Percentiles rank a stretch among this genome's conserved stretches.
phyloP scores from a whole-genome alignment of 2,888 invertebrate genomes.

The Liodrosophila aerea region DNA sequence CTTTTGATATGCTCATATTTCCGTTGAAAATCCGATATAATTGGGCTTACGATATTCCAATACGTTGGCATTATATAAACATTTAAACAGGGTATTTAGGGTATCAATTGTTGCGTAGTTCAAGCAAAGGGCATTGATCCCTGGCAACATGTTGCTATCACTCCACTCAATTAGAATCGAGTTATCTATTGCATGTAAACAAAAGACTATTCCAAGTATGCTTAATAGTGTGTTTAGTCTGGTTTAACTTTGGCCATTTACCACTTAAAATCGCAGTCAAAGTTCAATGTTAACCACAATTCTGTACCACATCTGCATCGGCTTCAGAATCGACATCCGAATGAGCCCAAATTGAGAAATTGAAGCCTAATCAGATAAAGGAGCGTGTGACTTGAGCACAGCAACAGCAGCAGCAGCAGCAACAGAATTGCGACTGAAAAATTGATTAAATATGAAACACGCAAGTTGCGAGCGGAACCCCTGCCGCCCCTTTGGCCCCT shows the following conservation, averaged over 20 bases:
- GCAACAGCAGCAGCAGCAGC: slow-evolving; percentile 21
- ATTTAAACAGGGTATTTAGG: too few relatives aligned
- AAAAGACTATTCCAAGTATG: too few relatives aligned
- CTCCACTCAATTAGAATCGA: too few relatives aligned
- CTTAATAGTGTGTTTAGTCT: too few relatives aligned
- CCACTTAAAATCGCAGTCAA: slow-evolving; percentile 16
- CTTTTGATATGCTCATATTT: too few relatives aligned
- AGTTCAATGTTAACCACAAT: slow-evolving; percentile 71
- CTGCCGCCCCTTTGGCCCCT: slow-evolving; percentile 2
- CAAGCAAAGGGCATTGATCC: too few relatives aligned
- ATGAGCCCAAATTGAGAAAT: slow-evolving; percentile 74
- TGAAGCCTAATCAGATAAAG: slow-evolving; percentile 75
- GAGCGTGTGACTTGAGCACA: slow-evolving; percentile 56
- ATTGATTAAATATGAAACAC: slow-evolving; percentile 79
- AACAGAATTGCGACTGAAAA: slow-evolving; percentile 50
- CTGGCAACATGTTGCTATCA: too few relatives aligned
- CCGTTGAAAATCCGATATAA: too few relatives aligned
- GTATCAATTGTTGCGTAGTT: too few relatives aligned
- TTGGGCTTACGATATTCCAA: too few relatives aligned
- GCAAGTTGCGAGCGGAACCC: slow-evolving; percentile 54
- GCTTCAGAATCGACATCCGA: slow-evolving; percentile 35
- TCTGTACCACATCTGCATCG: background rate
- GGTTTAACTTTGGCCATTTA: background rate
- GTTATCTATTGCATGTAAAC: background rate
- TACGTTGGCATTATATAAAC: too few relatives aligned